Evolutionary conservation across 2,888 invertebrate genomes (phyloP).

Genomic region (Priocnemis perturbator): DNA sequence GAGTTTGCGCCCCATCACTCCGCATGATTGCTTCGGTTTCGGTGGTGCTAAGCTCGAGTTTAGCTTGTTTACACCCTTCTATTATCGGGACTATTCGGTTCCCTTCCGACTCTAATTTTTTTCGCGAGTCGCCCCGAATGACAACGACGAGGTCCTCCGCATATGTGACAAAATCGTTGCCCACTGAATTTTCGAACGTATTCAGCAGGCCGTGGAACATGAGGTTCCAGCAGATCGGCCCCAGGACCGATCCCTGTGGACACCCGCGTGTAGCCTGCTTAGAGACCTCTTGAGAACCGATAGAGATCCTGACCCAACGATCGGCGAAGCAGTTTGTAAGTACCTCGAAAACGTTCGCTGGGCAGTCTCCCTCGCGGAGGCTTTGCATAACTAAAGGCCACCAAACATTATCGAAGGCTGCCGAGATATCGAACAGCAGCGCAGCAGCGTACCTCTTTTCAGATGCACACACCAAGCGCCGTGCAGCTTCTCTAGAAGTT

Average conservation of each 20-base stretch:
- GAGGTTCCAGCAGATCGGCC: slow-evolving; percentile 30
- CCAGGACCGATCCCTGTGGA: slow-evolving; percentile 39
- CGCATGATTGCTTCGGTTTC: too few species aligned
- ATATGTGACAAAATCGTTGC: slow-evolving; percentile 23
- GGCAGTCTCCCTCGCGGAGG: slow-evolving; percentile 1
- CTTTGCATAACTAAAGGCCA: background rate
- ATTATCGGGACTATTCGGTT: slow-evolving; percentile 15
- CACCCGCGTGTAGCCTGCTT: slow-evolving; percentile 30
- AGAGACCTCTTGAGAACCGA: slow-evolving; percentile 8
- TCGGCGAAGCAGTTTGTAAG: slow-evolving; percentile 12
- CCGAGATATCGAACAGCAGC: background rate
- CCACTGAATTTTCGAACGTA: background rate
- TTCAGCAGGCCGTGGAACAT: slow-evolving; percentile 21
- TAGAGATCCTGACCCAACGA: slow-evolving; percentile 8
- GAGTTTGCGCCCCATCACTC: too few species aligned
- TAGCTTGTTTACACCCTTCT: background rate
- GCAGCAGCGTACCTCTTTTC: background rate
- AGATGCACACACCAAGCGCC: background rate
- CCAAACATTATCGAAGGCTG: slow-evolving; percentile 1
- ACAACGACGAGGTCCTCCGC: slow-evolving; percentile 39
- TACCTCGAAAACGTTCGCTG: slow-evolving; percentile 24
- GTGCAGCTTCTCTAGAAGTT: background rate
- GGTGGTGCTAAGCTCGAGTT: too few species aligned
- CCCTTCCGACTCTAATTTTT: too few species aligned
- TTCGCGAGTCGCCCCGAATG: slow-evolving; percentile 21